These are phyloP conservation scores for Phalanger gymnotis DNA, from an alignment of 2,797 vertebrate species.

Conservation along the genomic window DNA sequence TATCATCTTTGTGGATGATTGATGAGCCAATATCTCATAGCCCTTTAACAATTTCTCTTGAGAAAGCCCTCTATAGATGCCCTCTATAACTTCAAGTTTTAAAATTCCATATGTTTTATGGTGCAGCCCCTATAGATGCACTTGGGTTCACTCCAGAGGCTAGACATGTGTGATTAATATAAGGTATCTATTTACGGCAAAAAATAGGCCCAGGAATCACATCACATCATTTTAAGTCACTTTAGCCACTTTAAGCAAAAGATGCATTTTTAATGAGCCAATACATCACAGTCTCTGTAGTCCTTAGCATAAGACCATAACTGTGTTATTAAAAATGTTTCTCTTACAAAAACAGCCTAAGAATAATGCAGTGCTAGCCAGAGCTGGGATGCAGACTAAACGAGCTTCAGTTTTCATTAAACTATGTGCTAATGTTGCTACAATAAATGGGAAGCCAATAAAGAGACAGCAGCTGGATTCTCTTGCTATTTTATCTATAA, in stretches of 20 bases:
- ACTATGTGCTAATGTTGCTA: not conserved
- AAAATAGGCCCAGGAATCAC: not conserved
- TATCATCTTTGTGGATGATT: not conserved
- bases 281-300: not conserved
- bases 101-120: not conserved
- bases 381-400: not conserved
- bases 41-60: not conserved
- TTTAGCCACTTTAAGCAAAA: not conserved
- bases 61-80: not conserved
- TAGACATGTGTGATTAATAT: not conserved
- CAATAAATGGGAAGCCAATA: not conserved
- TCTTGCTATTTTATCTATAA: not conserved
- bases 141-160: not conserved
- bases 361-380: not conserved
- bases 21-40: not conserved
- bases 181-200: not conserved
- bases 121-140: not conserved
- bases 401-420: not conserved
- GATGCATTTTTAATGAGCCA: conserved; percentile 2
- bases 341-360: not conserved
- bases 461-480: not conserved
- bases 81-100: not conserved
- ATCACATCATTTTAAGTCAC: conserved; percentile 14
- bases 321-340: not conserved
- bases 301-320: conserved; percentile 14